Base-by-base conservation (phyloP, 2,888 invertebrate genomes). In the Thumatha senex region DNA sequence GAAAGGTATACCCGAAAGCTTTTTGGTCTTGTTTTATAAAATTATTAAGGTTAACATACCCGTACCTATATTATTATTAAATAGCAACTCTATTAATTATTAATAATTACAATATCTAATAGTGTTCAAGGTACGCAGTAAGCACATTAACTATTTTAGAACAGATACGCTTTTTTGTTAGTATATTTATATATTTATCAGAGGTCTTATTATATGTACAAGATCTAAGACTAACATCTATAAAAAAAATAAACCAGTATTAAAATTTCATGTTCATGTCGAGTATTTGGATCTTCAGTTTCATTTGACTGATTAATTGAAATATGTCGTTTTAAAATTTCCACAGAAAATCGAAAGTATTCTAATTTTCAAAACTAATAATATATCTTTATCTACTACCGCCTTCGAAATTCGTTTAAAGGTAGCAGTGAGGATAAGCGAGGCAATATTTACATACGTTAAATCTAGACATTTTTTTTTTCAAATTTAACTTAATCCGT, bases 121-220 rank as follows among this genome's bases (percentile, higher is more conserved):
- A 60, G 59, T 71, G 61, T 58, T 61, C 38, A 65, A 74, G 49
- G 58, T 62, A 69, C 56, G 72, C 72, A 67, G 67, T 76, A 77
- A 84, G 82, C 81, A 83, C 75, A 76, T 80, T 82, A 85, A 76
- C 86, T 90, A 89, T 76, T 90, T 90, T 90, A 90, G 90, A 90
- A 90, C 88, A 70, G 76, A 24, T 24, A 80, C 90, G 90, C 90
- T 89, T 90, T 86, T 77, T 76, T 66, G 52, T 67, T 62, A 65
- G 63, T 74, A 76, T 76, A 31, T 31, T 31, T 24, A 63, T 78
- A 76, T 76, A 72, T 70, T 66, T 61, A 62, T 70, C 64, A 66
- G 63, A 66, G 67, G 51, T 51, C 58, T 58, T 71, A 71, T 57
- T 54, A 68, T 67, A 42, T 67, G 39, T 74, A 77, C 73, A 75